Conservation (phyloP, 2,797 vertebrate genomes). For the Diceros bicornis region DNA sequence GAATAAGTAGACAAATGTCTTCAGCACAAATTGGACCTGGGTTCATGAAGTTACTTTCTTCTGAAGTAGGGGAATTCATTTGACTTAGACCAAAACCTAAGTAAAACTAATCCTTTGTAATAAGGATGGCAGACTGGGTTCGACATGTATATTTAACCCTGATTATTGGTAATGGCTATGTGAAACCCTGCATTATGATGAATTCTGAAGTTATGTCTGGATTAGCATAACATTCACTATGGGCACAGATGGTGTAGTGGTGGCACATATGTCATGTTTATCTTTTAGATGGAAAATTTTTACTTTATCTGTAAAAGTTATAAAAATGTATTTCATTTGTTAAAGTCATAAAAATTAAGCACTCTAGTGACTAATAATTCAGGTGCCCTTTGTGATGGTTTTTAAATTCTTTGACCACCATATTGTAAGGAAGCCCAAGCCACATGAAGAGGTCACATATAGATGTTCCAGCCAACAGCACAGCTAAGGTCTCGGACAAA, state of each 20-base stretch:
- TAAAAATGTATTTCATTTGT: background rate
- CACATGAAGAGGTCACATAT: background rate
- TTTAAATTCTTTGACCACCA: background rate
- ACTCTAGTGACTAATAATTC: background rate
- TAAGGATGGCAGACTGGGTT: background rate
- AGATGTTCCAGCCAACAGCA: background rate
- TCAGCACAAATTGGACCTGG: background rate
- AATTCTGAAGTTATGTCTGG: background rate
- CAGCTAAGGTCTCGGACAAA: background rate
- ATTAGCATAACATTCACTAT: background rate
- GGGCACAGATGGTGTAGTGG: background rate
- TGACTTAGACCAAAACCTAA: background rate
- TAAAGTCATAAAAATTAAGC: background rate
- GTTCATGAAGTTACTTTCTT: background rate
- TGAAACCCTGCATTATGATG: background rate
- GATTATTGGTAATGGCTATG: too few species aligned
- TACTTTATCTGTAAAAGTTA: background rate
- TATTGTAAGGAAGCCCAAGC: background rate
- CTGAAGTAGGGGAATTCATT: background rate
- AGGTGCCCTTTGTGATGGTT: background rate
- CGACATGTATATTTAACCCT: background rate
- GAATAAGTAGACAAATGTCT: background rate
- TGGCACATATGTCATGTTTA: background rate
- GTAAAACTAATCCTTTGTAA: background rate
- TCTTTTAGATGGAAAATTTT: background rate